Base-by-base conservation (phyloP, 92 coral and sea anemone genomes). In the Actinernus sp. region DNA sequence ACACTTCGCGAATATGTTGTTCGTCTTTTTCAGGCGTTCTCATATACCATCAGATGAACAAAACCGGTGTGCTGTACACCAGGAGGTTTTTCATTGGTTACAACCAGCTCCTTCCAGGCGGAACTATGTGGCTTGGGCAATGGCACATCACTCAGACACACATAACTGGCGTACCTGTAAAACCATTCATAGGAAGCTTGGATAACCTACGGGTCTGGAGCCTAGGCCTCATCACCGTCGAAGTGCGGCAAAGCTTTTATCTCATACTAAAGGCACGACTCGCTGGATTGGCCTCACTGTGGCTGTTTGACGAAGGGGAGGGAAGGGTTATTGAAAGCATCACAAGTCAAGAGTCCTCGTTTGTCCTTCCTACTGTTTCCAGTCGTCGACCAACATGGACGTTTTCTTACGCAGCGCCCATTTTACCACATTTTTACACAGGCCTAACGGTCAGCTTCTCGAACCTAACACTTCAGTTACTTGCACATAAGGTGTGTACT, bases 261-360 rank as follows among this genome's bases (percentile, higher is more conserved):
- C 49, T 86, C 43, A 58, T 90, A 48, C 51, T 87, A 21, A 87
- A 63, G 29, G 67, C 71, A 14, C 61, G 65, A 9, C 55, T 55
- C 37, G 76, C 76, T 54, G 86, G 77, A 21, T 43, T 94, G 48
- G 74, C 71, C 13, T 76, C 95, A 37, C 68, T 79, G 76, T 94
- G 98, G 98, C 85, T 79, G 49, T 94, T 94, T 63, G 97, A 94
- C 29, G 98, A 91, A 67, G 98, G 98, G 16, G 87, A 87, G 31
- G 98, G 97, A 19, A 65, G 71, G 68, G 45, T 50, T 31, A 65
- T 86, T 2, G 76, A 33, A 63, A 92, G 89, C 78, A 48, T 43
- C 23, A 61, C 85, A 17, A 39, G 46, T 38, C 46, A 60, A 50
- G 81, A 76, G 49, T 28, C 69, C 3, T 34, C 62, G 31, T 63